These are phyloP conservation scores for Meda fulgida DNA, from an alignment of 2,797 vertebrate species.

Conservation along the genomic window DNA sequence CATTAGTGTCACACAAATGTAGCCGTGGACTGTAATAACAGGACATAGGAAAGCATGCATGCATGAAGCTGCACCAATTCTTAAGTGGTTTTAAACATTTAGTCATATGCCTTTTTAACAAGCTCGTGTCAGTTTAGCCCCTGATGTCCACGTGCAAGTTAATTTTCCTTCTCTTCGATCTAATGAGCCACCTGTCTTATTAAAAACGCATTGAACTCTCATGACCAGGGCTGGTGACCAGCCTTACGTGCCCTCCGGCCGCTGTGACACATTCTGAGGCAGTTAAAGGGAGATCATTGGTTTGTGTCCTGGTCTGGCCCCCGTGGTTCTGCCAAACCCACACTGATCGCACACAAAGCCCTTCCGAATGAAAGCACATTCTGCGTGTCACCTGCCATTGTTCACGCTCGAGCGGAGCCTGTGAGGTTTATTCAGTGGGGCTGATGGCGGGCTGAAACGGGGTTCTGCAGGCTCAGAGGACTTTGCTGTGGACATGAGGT, in stretches of 20 bases:
- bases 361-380: slow-evolving; percentile 50
- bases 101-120: slow-evolving; percentile 12
- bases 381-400: slow-evolving; percentile 38
- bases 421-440: slow-evolving; percentile 24
- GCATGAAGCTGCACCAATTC: background rate
- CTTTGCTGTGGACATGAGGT: slow-evolving; percentile 40
- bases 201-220: slow-evolving; percentile 17
- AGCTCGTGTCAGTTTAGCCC: background rate
- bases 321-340: slow-evolving; percentile 26
- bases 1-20: slow-evolving; percentile 41
- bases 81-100: background rate
- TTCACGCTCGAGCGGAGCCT: slow-evolving; percentile 15
- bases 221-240: background rate
- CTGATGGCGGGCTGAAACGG: background rate
- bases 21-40: slow-evolving; percentile 8
- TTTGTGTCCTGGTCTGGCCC: slow-evolving; percentile 34
- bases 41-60: background rate
- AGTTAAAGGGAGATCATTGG: slow-evolving; percentile 31
- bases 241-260: background rate
- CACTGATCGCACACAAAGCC: slow-evolving; percentile 17
- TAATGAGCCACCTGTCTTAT: background rate
- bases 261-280: slow-evolving; percentile 13
- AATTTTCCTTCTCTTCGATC: background rate
- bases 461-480: slow-evolving; percentile 22
- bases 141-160: background rate